A percentile compares a stretch with the other conserved stretches of the same genome.
These are phyloP conservation scores for Ectemnius continuus DNA, from an alignment of 2,888 invertebrate genomes.

Conservation along the genomic window DNA sequence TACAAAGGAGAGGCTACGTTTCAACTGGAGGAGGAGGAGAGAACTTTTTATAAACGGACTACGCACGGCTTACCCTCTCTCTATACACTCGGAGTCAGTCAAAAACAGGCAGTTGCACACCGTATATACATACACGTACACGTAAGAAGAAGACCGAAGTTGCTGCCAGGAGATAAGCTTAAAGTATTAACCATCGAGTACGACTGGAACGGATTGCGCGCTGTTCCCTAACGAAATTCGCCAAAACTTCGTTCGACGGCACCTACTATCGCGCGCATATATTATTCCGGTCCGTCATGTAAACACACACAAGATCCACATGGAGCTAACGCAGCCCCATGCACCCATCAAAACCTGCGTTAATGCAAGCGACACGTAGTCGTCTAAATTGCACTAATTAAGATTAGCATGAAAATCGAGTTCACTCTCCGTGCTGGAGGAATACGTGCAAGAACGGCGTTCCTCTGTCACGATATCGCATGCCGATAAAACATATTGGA, in stretches of 20 bases:
- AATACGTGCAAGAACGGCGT: too few relatives aligned
- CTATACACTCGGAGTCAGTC: slow-evolving; percentile 8
- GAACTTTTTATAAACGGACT: slow-evolving; percentile 56
- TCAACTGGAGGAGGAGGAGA: slow-evolving; percentile 50
- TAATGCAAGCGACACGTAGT: too few relatives aligned
- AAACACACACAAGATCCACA: too few relatives aligned
- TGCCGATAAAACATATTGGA: slow-evolving; percentile 15
- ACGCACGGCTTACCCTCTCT: slow-evolving; percentile 32
- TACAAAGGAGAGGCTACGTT: slow-evolving; percentile 62
- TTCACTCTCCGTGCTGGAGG: too few relatives aligned
- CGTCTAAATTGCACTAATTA: too few relatives aligned
- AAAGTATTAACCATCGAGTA: slow-evolving; percentile 18
- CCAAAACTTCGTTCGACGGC: slow-evolving; percentile 15
- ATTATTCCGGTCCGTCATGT: too few relatives aligned
- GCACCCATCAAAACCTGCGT: too few relatives aligned
- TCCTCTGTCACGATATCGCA: too few relatives aligned
- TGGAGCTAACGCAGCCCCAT: too few relatives aligned
- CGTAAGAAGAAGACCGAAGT: slow-evolving; percentile 4
- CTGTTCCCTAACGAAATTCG: slow-evolving; percentile 27
- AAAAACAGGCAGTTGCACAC: neutral
- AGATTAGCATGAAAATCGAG: too few relatives aligned
- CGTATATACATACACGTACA: slow-evolving; percentile 9
- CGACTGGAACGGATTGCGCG: slow-evolving; percentile 1
- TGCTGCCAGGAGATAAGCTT: slow-evolving; percentile 37
- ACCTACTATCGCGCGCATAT: neutral